phyloP scores from a whole-genome alignment of 2,113 vertebrate species.

The Collichthys lucidus region DNA sequence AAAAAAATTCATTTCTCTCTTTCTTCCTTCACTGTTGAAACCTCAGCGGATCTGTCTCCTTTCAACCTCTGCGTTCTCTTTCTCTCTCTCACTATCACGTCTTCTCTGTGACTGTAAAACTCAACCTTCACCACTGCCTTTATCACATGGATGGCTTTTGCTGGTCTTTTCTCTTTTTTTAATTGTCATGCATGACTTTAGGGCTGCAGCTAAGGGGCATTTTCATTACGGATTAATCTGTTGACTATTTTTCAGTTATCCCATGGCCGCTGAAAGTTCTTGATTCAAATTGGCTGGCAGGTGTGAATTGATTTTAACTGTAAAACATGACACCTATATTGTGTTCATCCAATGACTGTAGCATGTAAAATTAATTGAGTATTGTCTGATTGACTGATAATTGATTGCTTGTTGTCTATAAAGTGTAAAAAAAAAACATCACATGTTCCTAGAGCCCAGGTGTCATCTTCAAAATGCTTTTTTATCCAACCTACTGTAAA shows the following conservation, averaged over 20 bases:
- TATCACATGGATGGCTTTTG: not conserved
- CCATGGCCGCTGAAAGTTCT: not conserved
- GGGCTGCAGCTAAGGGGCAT: not conserved
- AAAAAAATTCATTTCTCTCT: constrained; percentile 25
- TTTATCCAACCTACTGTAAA: too few species aligned
- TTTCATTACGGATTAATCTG: not conserved
- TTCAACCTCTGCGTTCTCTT: constrained; percentile 20
- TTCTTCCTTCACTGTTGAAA: constrained; percentile 26
- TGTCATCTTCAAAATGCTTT: too few species aligned
- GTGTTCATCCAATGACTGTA: not conserved
- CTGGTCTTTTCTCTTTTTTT: not conserved
- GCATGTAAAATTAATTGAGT: not conserved
- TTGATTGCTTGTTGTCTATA: not conserved
- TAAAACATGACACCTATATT: not conserved
- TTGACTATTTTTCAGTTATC: not conserved
- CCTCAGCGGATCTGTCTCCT: constrained; percentile 28
- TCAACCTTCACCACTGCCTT: not conserved
- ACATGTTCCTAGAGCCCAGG: too few species aligned
- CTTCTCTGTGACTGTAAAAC: constrained; percentile 5
- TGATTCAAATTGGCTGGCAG: not conserved
- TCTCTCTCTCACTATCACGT: not conserved
- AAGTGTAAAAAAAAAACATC: too few species aligned
- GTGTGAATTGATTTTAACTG: not conserved
- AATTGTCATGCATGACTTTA: not conserved
- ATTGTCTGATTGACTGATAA: too few species aligned